phyloP scores from a whole-genome alignment of 1,140 invertebrate genomes.

The Drosophila nannoptera region DNA sequence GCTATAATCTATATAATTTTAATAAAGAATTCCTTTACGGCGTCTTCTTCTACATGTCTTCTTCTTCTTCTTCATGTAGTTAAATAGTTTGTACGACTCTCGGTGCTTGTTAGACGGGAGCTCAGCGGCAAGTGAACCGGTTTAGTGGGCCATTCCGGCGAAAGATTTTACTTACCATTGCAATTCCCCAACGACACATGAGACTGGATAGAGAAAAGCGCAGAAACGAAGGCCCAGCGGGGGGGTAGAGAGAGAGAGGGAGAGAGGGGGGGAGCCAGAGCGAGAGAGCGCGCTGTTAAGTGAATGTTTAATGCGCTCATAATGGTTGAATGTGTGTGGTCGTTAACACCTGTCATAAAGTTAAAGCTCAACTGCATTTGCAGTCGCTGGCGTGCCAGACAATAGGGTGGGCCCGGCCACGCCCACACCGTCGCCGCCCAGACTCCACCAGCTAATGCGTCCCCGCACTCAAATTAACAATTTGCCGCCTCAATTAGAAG shows the following conservation, averaged over 20 bases:
- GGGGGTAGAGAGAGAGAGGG: background rate
- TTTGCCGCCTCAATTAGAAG: slow-evolving; percentile 60
- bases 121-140: slow-evolving; percentile 1
- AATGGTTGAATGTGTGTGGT: slow-evolving; percentile 53
- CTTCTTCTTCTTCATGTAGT: background rate
- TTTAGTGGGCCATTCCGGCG: slow-evolving; percentile 2
- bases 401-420: background rate
- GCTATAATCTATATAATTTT: background rate
- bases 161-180: slow-evolving; percentile 12
- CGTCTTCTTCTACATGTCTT: background rate
- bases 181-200: slow-evolving; percentile 32
- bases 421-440: background rate
- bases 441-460: slow-evolving; percentile 18
- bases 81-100: background rate
- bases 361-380: slow-evolving; percentile 51
- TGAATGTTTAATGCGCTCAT: slow-evolving; percentile 44
- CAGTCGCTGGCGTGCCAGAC: slow-evolving; percentile 5
- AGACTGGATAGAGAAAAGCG: background rate
- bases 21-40: background rate
- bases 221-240: background rate
- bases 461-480: slow-evolving; percentile 49
- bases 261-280: background rate
- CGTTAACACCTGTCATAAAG: slow-evolving; percentile 64
- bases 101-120: background rate
- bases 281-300: slow-evolving; percentile 24